These are phyloP conservation scores for Cromileptes altivelis DNA, from an alignment of 2,113 vertebrate species.

Conservation along the genomic window DNA sequence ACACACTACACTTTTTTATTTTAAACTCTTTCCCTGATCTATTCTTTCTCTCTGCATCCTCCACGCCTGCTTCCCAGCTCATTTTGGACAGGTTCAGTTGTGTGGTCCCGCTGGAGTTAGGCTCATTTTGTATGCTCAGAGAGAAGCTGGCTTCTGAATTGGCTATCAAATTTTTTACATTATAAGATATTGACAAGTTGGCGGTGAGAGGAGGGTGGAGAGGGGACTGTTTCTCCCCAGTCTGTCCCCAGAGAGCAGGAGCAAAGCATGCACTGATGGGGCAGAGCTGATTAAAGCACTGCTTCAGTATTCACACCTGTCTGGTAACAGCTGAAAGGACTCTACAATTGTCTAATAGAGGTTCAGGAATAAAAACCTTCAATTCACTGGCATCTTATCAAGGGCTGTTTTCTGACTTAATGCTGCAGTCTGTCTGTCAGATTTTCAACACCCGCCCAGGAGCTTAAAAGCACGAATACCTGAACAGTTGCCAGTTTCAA, in stretches of 20 bases:
- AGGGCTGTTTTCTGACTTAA: not conserved
- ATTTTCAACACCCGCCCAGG: not conserved
- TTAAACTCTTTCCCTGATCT: constrained; percentile 14
- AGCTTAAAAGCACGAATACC: constrained; percentile 4
- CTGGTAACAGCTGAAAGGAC: constrained; percentile 41
- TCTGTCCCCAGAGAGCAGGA: constrained; percentile 35
- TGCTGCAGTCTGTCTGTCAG: not conserved
- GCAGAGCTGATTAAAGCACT: constrained; percentile 67
- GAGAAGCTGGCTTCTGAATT: constrained; percentile 66
- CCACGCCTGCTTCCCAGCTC: constrained; percentile 25
- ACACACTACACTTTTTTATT: constrained; percentile 52
- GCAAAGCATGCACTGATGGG: constrained; percentile 52
- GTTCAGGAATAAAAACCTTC: constrained; percentile 16
- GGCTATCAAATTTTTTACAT: constrained; percentile 81
- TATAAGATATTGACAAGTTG: constrained; percentile 81
- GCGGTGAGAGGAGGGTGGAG: constrained; percentile 42
- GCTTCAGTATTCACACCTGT: constrained; percentile 48
- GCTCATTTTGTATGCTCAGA: constrained; percentile 75
- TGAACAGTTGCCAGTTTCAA: not conserved
- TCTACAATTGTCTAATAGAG: constrained; percentile 4
- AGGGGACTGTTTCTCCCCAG: constrained; percentile 39
- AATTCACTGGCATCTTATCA: not conserved
- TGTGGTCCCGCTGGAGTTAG: constrained; percentile 48
- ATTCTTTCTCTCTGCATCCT: constrained; percentile 38
- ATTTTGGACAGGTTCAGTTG: constrained; percentile 61